Conservation (phyloP, 2,113 vertebrate species). For the Melanocharis versteri region DNA sequence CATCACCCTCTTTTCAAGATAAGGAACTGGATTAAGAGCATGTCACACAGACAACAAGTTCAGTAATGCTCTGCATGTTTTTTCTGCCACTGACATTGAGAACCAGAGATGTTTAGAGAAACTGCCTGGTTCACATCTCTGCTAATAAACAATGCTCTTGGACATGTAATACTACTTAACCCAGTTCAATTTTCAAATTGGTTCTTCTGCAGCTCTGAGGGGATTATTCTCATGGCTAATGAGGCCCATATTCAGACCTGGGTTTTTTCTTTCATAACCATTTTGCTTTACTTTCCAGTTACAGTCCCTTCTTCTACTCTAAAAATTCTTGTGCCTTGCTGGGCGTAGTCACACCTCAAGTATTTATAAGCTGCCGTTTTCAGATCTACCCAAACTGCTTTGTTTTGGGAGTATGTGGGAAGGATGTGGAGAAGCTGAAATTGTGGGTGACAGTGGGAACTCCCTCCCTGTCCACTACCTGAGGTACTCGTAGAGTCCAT, state of each 20-base stretch:
- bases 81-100: background rate
- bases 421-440: background rate
- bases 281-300: background rate
- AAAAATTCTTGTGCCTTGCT: background rate
- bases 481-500: conserved; percentile 98
- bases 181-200: conserved; percentile 2
- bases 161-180: background rate
- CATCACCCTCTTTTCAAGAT: background rate
- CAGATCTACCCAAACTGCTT: background rate
- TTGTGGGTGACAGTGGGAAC: fast-evolving
- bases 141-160: background rate
- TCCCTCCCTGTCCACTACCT: conserved; percentile 72
- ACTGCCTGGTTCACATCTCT: background rate
- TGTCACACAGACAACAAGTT: background rate
- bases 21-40: background rate
- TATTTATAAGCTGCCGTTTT: background rate
- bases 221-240: background rate
- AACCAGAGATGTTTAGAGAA: background rate
- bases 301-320: background rate
- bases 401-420: background rate
- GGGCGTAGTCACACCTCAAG: background rate
- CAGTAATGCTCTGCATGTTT: conserved; percentile 1
- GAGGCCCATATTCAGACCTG: background rate
- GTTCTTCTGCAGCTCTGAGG: background rate
- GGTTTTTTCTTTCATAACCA: background rate